phyloP scores from a whole-genome alignment of 2,113 vertebrate species.

The Glaucomys volans region DNA sequence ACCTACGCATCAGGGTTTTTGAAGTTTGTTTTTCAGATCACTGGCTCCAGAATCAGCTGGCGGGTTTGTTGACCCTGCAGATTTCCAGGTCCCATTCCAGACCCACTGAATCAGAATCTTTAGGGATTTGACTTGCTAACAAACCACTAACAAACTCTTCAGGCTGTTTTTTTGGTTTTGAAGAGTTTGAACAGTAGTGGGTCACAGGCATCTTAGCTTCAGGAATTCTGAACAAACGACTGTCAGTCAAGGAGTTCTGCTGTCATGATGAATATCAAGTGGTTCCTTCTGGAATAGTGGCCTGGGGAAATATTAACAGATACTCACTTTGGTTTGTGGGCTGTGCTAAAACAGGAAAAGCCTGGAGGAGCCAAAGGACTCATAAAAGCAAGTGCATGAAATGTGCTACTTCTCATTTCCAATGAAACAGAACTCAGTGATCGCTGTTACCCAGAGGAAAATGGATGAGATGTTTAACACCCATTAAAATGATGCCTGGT shows the following conservation, averaged over 20 bases:
- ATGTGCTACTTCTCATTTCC: not conserved
- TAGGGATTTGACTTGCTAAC: not conserved
- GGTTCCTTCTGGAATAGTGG: not conserved
- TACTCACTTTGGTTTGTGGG: constrained; percentile 52
- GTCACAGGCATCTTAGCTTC: not conserved
- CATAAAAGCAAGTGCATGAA: constrained; percentile 57
- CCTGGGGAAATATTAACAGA: constrained; percentile 57
- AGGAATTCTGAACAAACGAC: not conserved
- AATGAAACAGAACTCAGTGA: not conserved
- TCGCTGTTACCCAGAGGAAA: not conserved
- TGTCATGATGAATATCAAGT: not conserved
- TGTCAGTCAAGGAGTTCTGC: constrained; percentile 9
- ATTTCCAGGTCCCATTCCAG: not conserved
- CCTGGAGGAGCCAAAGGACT: constrained; percentile 45
- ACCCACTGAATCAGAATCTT: not conserved
- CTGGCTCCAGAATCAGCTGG: not conserved
- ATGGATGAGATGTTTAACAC: not conserved
- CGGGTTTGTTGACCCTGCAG: not conserved
- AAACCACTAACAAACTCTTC: not conserved
- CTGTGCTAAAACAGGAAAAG: constrained; percentile 15
- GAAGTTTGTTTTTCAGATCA: not conserved
- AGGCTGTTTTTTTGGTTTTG: not conserved
- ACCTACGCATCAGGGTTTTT: not conserved
- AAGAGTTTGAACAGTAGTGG: not conserved
- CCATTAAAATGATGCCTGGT: not conserved